Percentiles rank a stretch among this genome's conserved stretches.
These are phyloP conservation scores for Octonoba sinensis DNA, from an alignment of 2,888 invertebrate species.

Conservation along the genomic window DNA sequence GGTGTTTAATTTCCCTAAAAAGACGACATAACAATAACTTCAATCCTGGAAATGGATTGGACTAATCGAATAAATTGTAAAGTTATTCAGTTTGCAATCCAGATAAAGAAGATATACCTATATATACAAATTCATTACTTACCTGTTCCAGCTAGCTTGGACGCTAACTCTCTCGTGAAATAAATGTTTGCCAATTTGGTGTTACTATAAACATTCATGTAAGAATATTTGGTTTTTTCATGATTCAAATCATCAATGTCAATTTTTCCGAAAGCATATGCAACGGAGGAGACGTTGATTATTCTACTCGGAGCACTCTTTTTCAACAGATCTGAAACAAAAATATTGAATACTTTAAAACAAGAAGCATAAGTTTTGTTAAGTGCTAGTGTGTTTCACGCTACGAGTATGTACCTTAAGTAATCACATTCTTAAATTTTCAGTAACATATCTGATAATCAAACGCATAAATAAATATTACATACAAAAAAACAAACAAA, in stretches of 20 bases:
- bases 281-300: slow-evolving; percentile 67
- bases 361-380: not conserved
- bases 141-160: slow-evolving; percentile 69
- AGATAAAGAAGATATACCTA: no score
- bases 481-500: no score
- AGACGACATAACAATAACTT: no score
- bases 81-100: no score
- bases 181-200: slow-evolving; percentile 70
- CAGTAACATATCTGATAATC: no score
- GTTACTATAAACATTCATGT: slow-evolving; percentile 67
- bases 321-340: slow-evolving; percentile 67
- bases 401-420: no score
- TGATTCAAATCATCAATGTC: slow-evolving; percentile 66
- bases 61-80: no score
- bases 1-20: no score
- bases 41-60: no score
- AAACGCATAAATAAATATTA: no score
- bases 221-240: not conserved
- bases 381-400: not conserved
- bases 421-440: no score
- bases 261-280: slow-evolving; percentile 65
- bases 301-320: slow-evolving; percentile 65
- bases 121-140: not conserved
- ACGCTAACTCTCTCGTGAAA: slow-evolving; percentile 70
- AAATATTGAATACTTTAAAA: not conserved